Percentiles rank a stretch among this genome's conserved stretches.
Evolutionary conservation across 2,797 vertebrate species (phyloP).

Genomic region (Anguilla anguilla): DNA sequence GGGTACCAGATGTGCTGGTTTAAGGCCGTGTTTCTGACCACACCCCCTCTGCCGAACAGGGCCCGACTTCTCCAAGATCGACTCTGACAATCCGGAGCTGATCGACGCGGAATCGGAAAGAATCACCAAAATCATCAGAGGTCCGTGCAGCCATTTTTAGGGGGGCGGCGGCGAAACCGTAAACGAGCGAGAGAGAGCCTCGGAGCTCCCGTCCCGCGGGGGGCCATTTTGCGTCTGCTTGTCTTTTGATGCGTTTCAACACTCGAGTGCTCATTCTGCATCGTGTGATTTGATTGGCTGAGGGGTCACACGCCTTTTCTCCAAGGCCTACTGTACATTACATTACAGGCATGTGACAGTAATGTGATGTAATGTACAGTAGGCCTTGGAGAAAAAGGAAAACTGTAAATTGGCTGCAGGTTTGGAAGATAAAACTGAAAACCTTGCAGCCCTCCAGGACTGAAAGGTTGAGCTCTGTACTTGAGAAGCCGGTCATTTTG

Average conservation of each 20-base stretch:
- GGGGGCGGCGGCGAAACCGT: background rate
- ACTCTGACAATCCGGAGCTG: constrained; percentile 61
- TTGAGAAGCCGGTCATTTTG: background rate
- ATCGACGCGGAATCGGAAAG: constrained; percentile 67
- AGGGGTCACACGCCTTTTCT: background rate
- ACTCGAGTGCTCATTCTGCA: background rate
- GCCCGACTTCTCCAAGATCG: constrained; percentile 71
- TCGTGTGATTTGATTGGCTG: background rate
- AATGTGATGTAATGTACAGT: too few species aligned
- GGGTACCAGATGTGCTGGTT: background rate
- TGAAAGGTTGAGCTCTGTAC: background rate
- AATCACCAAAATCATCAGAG: constrained; percentile 73
- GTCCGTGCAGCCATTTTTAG: constrained; percentile 46
- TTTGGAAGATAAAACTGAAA: too few species aligned
- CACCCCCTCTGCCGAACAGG: constrained; percentile 51
- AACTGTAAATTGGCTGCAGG: too few species aligned
- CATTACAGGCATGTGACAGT: too few species aligned
- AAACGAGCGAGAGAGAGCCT: background rate
- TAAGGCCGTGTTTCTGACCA: constrained; percentile 26
- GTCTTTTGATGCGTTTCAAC: background rate
- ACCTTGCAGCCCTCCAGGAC: background rate
- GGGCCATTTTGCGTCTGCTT: background rate
- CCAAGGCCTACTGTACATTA: background rate
- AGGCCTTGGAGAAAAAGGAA: too few species aligned
- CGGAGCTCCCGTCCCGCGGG: background rate